A percentile compares a stretch with the other conserved stretches of the same genome.
Evolutionary conservation across 2,888 invertebrate species (phyloP).

Genomic region (Dioctria rufipes): DNA sequence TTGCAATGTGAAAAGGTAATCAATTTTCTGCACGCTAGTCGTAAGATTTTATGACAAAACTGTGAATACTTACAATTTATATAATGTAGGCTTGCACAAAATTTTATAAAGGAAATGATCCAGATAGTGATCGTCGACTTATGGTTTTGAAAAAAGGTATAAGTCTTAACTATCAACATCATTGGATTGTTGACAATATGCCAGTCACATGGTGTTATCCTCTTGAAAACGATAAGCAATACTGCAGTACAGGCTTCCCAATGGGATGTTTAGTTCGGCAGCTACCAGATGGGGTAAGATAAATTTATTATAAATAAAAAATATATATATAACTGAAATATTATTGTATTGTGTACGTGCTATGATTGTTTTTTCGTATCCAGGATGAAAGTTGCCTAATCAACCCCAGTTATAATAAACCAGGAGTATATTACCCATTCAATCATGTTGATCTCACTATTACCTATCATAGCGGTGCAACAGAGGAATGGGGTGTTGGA

Average conservation of each 20-base stretch:
- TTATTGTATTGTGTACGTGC: neutral
- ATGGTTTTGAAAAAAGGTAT: constrained; percentile 92
- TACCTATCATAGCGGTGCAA: constrained; percentile 91
- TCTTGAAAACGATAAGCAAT: constrained; percentile 81
- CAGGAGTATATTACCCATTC: constrained; percentile 91
- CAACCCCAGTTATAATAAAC: constrained; percentile 75
- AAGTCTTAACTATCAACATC: constrained; percentile 96
- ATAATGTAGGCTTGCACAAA: constrained; percentile 75
- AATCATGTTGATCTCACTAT: constrained; percentile 97
- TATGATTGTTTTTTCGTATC: too few relatives aligned
- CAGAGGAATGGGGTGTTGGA: constrained; percentile 89
- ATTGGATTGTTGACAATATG: constrained; percentile 99
- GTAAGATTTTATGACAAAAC: neutral
- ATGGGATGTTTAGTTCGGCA: constrained; percentile 93
- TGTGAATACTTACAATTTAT: neutral
- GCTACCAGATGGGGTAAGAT: constrained; percentile 63
- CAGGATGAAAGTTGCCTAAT: constrained; percentile 75
- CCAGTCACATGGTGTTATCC: constrained; percentile 98
- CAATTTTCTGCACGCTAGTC: neutral
- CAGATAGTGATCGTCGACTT: constrained; percentile 79
- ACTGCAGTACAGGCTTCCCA: constrained; percentile 96
- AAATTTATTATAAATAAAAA: neutral
- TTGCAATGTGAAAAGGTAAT: constrained; percentile 74
- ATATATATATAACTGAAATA: neutral
- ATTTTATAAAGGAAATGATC: constrained; percentile 78